Conservation (phyloP, 2,113 vertebrate genomes). For the Upupa epops region DNA sequence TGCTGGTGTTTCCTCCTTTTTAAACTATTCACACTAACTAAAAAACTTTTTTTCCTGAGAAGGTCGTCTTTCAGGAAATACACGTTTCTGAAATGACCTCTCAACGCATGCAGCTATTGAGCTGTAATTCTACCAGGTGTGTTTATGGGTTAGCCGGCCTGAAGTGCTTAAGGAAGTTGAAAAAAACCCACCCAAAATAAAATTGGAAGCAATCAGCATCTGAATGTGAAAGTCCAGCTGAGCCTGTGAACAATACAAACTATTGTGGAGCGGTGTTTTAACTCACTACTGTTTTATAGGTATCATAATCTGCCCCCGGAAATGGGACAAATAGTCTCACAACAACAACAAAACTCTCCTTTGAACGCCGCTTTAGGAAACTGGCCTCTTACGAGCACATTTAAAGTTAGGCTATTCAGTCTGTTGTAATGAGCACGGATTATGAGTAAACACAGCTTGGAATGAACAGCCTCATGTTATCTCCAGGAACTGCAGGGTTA, state of each 20-base stretch:
- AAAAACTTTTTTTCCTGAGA: conserved; percentile 6
- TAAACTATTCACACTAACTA: background rate
- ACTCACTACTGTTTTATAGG: conserved; percentile 67
- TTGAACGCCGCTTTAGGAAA: conserved; percentile 70
- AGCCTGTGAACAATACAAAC: conserved; percentile 50
- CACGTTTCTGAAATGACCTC: conserved; percentile 3
- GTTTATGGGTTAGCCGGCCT: conserved; percentile 4
- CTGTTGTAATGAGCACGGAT: conserved; percentile 47
- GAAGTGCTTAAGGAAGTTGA: conserved; percentile 10
- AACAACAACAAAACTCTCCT: conserved; percentile 50
- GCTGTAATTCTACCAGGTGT: conserved; percentile 39
- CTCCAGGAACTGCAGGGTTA: conserved; percentile 3
- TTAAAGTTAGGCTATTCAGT: conserved; percentile 57
- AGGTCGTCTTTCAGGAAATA: conserved; percentile 4
- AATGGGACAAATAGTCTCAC: conserved; percentile 61
- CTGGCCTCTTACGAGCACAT: background rate
- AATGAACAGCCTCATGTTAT: conserved; percentile 1
- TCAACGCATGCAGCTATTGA: background rate
- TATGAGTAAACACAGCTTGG: conserved; percentile 41
- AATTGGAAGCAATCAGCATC: conserved; percentile 56
- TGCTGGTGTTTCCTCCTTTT: background rate
- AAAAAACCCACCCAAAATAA: background rate
- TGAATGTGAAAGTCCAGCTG: conserved; percentile 64
- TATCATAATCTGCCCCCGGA: conserved; percentile 64
- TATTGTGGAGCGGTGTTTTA: conserved; percentile 50